phyloP scores from a whole-genome alignment of 2,113 vertebrate species.

The Gymnocephalus cernua region DNA sequence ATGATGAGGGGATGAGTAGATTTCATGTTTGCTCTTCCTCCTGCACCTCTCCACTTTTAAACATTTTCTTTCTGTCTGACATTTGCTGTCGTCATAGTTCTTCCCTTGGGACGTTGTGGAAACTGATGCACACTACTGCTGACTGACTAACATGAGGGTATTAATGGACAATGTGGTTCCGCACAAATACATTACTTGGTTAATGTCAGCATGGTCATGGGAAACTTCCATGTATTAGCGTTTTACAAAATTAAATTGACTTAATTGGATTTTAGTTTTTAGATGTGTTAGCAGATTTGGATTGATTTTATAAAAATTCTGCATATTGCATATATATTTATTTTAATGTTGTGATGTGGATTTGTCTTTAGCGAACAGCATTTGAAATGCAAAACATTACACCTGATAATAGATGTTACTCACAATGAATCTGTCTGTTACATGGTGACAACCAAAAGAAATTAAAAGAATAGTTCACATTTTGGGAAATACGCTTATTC shows the following conservation, averaged over 20 bases:
- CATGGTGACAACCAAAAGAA: background rate
- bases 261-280: background rate
- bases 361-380: background rate
- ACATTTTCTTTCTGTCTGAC: slow-evolving; percentile 50
- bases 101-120: slow-evolving; percentile 59
- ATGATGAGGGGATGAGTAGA: background rate
- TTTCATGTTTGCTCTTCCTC: slow-evolving; percentile 22
- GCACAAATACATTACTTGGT: slow-evolving; percentile 22
- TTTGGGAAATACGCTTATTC: background rate
- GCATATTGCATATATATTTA: background rate
- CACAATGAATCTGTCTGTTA: background rate
- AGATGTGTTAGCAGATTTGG: background rate
- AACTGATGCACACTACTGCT: slow-evolving; percentile 54
- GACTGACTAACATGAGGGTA: slow-evolving; percentile 46
- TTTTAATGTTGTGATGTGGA: background rate
- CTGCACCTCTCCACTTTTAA: slow-evolving; percentile 17
- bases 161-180: slow-evolving; percentile 39
- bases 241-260: background rate
- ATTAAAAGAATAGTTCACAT: background rate
- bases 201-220: slow-evolving; percentile 5
- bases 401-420: background rate
- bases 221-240: slow-evolving; percentile 12
- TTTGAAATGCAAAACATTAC: background rate
- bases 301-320: background rate
- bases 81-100: slow-evolving; percentile 62